phyloP scores from a whole-genome alignment of 2,888 invertebrate genomes.

The Drosophila planitibia region DNA sequence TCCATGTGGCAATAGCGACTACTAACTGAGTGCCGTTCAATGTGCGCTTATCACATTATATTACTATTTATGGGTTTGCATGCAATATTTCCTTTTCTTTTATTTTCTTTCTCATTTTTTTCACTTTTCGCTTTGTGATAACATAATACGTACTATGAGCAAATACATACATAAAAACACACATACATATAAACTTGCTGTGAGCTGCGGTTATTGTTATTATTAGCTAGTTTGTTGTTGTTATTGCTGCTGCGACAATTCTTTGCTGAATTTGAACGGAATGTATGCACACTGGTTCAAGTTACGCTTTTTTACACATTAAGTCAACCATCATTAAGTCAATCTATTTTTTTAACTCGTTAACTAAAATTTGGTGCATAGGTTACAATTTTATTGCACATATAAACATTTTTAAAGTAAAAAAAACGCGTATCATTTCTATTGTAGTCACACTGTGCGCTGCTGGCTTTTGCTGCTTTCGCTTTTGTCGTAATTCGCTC shows the following conservation, averaged over 20 bases:
- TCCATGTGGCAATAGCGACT: slow-evolving; percentile 47
- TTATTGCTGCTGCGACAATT: slow-evolving; percentile 34
- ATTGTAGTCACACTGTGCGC: slow-evolving; percentile 34
- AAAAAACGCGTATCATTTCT: background rate
- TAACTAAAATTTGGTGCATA: background rate
- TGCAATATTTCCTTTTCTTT: slow-evolving; percentile 47
- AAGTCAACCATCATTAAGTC: background rate
- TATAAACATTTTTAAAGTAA: background rate
- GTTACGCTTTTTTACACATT: background rate
- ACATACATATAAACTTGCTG: slow-evolving; percentile 18
- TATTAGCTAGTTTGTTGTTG: slow-evolving; percentile 18
- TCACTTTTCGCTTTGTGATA: slow-evolving; percentile 50
- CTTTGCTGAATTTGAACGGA: slow-evolving; percentile 27
- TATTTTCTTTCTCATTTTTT: slow-evolving; percentile 17
- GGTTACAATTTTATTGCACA: background rate
- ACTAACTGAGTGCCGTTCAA: slow-evolving; percentile 50
- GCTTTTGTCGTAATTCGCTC: slow-evolving; percentile 24
- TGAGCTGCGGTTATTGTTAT: slow-evolving; percentile 42
- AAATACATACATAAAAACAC: background rate
- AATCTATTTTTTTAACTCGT: background rate
- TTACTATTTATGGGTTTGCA: slow-evolving; percentile 71
- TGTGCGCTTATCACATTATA: slow-evolving; percentile 72
- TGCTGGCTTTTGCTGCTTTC: slow-evolving; percentile 18
- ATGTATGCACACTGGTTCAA: slow-evolving; percentile 31
- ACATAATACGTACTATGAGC: slow-evolving; percentile 35